Evolutionary conservation across 2,888 invertebrate species (phyloP).

Genomic region (Bombylius discolor): DNA sequence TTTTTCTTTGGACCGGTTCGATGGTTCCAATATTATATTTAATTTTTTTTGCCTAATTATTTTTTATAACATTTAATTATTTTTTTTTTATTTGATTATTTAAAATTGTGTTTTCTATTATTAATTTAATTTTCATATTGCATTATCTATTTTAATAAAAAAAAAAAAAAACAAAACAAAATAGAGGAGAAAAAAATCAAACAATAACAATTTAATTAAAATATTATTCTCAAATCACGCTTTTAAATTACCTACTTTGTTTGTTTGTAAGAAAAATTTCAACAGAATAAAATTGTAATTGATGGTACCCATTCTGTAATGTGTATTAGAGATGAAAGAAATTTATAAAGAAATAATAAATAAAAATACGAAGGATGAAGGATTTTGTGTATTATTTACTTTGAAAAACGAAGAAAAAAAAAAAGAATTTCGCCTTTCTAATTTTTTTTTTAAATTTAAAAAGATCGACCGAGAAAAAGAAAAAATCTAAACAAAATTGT

Average conservation of each 20-base stretch:
- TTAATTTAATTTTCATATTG: not conserved
- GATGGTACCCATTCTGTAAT: not conserved
- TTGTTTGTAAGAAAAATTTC: slow-evolving; percentile 4
- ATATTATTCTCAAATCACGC: slow-evolving; percentile 15
- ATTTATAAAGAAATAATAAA: not conserved
- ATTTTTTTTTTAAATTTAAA: not conserved
- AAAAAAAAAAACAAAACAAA: slow-evolving; percentile 12
- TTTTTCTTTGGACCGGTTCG: slow-evolving; percentile 40
- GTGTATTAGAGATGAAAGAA: not conserved
- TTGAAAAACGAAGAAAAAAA: slow-evolving; percentile 4
- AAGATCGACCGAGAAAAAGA: slow-evolving; percentile 34
- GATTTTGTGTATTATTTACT: slow-evolving; percentile 5
- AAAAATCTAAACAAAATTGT: slow-evolving; percentile 35
- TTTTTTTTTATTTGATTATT: no score
- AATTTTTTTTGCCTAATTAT: not conserved
- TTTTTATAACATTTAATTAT: no score
- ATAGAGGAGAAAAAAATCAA: slow-evolving; percentile 22
- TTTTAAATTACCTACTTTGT: not conserved
- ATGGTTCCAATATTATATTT: slow-evolving; percentile 32
- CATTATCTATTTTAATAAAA: not conserved
- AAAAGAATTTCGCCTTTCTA: no score
- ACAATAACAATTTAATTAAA: slow-evolving; percentile 29
- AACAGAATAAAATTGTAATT: no score
- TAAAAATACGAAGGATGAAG: slow-evolving; percentile 14
- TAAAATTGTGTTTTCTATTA: not conserved